phyloP scores from a whole-genome alignment of 2,888 invertebrate genomes.

The Pseudoips prasinana region DNA sequence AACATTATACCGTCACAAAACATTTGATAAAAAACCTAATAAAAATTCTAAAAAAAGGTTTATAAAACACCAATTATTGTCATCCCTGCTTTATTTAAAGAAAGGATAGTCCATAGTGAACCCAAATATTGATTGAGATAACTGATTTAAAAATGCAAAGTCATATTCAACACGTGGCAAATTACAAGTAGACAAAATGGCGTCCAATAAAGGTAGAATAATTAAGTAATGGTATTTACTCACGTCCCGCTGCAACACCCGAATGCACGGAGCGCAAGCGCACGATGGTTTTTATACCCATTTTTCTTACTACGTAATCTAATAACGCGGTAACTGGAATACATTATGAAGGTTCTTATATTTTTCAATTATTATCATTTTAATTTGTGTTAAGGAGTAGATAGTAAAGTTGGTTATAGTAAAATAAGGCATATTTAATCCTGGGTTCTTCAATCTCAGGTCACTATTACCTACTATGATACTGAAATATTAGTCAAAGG shows the following conservation, averaged over 20 bases:
- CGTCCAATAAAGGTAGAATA: neutral
- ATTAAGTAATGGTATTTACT: slow-evolving; percentile 14
- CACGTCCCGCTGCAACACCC: slow-evolving; percentile 35
- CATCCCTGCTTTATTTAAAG: no score
- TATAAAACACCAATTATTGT: no score
- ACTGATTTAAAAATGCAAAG: no score
- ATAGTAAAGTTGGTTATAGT: no score
- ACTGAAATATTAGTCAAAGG: no score
- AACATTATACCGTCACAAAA: neutral
- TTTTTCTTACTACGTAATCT: neutral
- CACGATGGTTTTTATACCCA: slow-evolving; percentile 20
- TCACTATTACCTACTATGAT: no score
- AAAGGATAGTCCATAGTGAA: neutral
- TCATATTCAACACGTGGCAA: slow-evolving; percentile 1
- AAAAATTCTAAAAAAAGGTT: no score
- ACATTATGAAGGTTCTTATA: no score
- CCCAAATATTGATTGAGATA: neutral
- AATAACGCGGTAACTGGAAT: slow-evolving; percentile 22
- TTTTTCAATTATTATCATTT: no score
- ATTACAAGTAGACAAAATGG: slow-evolving; percentile 13
- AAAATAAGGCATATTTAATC: no score
- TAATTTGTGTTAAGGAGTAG: no score
- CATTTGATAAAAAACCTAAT: neutral
- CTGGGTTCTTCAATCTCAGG: no score
- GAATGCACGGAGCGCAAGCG: slow-evolving; percentile 20